phyloP scores from a whole-genome alignment of 2,888 invertebrate genomes.

The Dyspetes luteomarginatus region DNA sequence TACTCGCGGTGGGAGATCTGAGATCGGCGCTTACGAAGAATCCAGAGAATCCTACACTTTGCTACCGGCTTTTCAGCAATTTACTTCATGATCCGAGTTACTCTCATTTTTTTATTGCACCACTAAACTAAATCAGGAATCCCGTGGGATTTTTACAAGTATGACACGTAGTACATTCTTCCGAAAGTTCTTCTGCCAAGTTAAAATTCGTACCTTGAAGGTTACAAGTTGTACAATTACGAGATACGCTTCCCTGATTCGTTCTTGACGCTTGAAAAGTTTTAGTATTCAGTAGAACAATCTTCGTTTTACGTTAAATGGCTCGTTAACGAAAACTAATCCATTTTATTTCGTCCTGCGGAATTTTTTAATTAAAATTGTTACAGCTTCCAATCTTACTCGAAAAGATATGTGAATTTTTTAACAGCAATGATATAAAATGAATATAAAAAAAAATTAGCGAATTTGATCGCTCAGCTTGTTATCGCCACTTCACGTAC shows the following conservation, averaged over 20 bases:
- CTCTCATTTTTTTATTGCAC: background rate
- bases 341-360: background rate
- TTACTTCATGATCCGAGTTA: conserved; percentile 5
- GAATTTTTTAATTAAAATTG: background rate
- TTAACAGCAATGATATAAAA: no score
- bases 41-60: background rate
- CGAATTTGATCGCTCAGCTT: no score
- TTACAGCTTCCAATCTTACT: no score
- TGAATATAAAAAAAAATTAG: no score
- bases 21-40: conserved; percentile 12
- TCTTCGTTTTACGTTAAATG: background rate
- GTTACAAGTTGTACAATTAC: conserved; percentile 18
- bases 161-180: background rate
- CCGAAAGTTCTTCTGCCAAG: background rate
- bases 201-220: background rate
- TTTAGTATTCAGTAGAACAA: conserved; percentile 3
- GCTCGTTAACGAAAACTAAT: background rate
- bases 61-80: background rate
- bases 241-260: background rate
- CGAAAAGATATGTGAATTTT: no score
- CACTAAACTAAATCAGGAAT: conserved; percentile 24
- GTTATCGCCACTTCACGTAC: no score
- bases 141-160: conserved; percentile 22
- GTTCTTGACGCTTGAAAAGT: background rate
- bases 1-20: conserved; percentile 16